A percentile compares a stretch with the other conserved stretches of the same genome.
Conservation (phyloP, 2,113 vertebrate species). For the Seriola rivoliana region DNA sequence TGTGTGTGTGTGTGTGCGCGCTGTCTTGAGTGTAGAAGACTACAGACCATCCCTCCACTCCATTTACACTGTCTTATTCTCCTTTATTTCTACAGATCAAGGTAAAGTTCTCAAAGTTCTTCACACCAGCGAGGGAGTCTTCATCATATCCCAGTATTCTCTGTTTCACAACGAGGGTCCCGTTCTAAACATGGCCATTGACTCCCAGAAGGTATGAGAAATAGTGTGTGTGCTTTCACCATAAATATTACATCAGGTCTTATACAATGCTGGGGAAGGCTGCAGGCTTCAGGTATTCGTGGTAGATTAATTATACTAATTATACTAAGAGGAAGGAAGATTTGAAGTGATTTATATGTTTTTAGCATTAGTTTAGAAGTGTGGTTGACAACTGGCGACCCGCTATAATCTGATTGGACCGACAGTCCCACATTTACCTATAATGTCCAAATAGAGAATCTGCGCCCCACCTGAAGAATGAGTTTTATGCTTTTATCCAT, state of each 20-base stretch:
- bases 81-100: conserved; percentile 77
- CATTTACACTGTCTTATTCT: background rate
- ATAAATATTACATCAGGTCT: conserved; percentile 16
- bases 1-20: background rate
- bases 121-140: conserved; percentile 81
- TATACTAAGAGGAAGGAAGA: background rate
- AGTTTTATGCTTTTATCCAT: too few species aligned
- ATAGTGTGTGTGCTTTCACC: background rate
- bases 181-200: conserved; percentile 85
- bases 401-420: too few species aligned
- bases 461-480: too few species aligned
- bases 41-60: background rate
- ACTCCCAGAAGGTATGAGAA: conserved; percentile 80
- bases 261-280: background rate
- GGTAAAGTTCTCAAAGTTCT: conserved; percentile 88
- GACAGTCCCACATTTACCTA: too few species aligned
- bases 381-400: too few species aligned
- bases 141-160: conserved; percentile 87
- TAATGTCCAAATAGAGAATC: too few species aligned
- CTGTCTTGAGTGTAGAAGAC: background rate
- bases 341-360: background rate
- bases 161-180: conserved; percentile 85
- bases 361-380: too few species aligned
- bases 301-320: background rate
- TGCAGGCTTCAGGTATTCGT: background rate